Evolutionary conservation across 2,797 vertebrate genomes (phyloP).

Genomic region (Pseudotriccus pelzelni): DNA sequence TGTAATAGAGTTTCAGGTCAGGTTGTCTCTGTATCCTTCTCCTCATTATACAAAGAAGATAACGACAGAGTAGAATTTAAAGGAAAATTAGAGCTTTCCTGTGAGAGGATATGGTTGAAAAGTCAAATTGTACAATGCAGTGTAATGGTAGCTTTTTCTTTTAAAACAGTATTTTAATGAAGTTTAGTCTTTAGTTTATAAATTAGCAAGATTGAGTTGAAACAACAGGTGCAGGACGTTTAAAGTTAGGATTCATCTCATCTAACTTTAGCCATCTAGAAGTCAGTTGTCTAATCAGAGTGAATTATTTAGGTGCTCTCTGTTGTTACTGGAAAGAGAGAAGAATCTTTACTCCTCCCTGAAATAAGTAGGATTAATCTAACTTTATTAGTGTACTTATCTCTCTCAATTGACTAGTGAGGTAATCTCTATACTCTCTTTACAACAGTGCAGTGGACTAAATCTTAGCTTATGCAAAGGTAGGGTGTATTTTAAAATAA

Average conservation of each 20-base stretch:
- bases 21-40: neutral
- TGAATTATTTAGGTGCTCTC: neutral
- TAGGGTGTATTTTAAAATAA: neutral
- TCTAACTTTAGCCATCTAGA: neutral
- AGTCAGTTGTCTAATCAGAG: neutral
- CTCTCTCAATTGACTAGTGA: neutral
- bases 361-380: slow-evolving; percentile 9
- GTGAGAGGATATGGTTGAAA: neutral
- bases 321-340: neutral
- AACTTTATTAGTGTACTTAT: neutral
- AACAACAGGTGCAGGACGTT: neutral
- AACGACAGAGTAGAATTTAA: neutral
- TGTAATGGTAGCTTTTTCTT: neutral
- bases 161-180: neutral
- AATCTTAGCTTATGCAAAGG: neutral
- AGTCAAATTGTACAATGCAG: neutral
- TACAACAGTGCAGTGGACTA: neutral
- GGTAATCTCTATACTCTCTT: neutral
- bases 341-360: neutral
- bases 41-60: neutral
- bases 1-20: neutral
- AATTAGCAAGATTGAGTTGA: neutral
- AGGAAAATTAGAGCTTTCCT: neutral
- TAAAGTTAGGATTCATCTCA: neutral
- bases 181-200: neutral